Evolutionary conservation across 2,888 invertebrate genomes (phyloP), one percentile per base, ranked within the genome.

Genomic region (Orthosia incerta): DNA sequence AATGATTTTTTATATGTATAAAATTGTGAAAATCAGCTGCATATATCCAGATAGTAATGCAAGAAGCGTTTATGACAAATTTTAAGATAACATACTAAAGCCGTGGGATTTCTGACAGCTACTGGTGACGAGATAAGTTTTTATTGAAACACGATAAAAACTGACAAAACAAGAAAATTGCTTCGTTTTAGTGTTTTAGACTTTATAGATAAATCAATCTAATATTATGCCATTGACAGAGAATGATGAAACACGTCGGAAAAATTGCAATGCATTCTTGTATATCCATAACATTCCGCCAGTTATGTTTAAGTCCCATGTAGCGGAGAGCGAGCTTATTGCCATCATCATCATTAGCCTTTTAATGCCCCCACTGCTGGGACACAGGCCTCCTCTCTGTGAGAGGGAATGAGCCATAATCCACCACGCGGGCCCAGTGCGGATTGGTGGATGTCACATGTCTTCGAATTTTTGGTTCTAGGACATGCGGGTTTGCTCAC

Each of bases 101-200:
- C 20, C 46, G 12, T 39, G 31, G 12, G 3, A 31, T 65, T 62
- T 62, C 46, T 12, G 57, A 55, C 57, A 65, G 53, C 60, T 65
- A 57, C 53, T 7, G 48, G n/a, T 12, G 23, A 45, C 45, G n/a
- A 51, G 59, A 71, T 76, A 68, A 62, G 39, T 31, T 46, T 71
- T 23, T 67, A 16, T n/a, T 53, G 12, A 50, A 13, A 23, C 39
- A 53, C 48, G 53, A 65, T 71, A 78, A 65, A 55, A 45, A 4
- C 20, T 23, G 11, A 48, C 16, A 4, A 39, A 39, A 39, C 13
- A 50, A 26, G n/a, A 31, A 56, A 45, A 7, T n/a, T 53, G 26
- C 13, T 23, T 16, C 1, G 18, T 18, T 1, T 69, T 23, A 53
- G 39, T 39, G 9, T n/a, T 53, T 20, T 15, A 46, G n/a, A 3